phyloP scores from a whole-genome alignment of 2,113 vertebrate genomes.

The Genyomyrus donnyi region DNA sequence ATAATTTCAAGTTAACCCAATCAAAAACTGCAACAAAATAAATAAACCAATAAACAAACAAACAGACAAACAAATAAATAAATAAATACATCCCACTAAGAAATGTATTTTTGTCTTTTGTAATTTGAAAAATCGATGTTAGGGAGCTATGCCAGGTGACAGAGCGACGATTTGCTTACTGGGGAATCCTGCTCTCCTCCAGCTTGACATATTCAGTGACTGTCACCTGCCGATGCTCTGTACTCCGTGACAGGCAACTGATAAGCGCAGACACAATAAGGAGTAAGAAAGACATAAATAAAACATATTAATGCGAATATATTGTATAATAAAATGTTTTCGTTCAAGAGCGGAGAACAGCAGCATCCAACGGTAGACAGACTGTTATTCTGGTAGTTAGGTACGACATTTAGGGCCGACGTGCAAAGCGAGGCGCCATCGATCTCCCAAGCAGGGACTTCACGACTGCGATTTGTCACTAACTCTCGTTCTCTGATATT shows the following conservation, averaged over 20 bases:
- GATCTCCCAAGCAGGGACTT: background rate
- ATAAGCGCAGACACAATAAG: background rate
- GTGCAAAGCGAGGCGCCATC: background rate
- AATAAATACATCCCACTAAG: background rate
- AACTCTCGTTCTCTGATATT: background rate
- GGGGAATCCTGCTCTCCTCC: constrained; percentile 27
- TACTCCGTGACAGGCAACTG: constrained; percentile 23
- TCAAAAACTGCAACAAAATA: background rate
- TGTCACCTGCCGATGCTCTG: constrained; percentile 35
- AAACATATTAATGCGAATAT: background rate
- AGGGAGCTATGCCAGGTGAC: constrained; percentile 30
- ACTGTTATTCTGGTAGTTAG: background rate
- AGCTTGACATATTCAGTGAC: constrained; percentile 31
- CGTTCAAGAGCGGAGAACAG: background rate
- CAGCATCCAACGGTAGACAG: background rate
- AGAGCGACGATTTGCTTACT: constrained; percentile 23
- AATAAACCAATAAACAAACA: background rate
- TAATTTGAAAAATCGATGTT: constrained; percentile 21
- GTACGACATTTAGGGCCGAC: background rate
- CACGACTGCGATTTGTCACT: background rate
- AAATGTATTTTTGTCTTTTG: constrained; percentile 19
- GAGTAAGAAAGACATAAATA: background rate
- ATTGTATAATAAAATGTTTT: background rate
- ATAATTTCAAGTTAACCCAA: background rate
- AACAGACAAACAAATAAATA: background rate